A percentile compares a stretch with the other conserved stretches of the same genome.
phyloP scores from a whole-genome alignment of 92 coral and sea anemone species.

The Phenganax stokvisi region DNA sequence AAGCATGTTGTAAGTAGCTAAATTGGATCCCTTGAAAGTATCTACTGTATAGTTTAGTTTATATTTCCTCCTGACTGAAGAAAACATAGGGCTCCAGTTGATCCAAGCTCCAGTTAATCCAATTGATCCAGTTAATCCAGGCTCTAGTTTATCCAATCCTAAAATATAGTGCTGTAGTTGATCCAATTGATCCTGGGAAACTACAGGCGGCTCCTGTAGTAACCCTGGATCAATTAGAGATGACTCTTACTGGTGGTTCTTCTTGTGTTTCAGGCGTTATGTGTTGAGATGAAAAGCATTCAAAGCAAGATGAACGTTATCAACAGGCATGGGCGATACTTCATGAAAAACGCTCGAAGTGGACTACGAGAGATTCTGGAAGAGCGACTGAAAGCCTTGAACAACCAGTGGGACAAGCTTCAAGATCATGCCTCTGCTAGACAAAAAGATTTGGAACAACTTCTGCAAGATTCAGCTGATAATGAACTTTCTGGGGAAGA shows the following conservation, averaged over 20 bases:
- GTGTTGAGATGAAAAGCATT: constrained; percentile 86
- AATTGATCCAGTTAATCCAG: background rate
- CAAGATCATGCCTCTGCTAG: constrained; percentile 70
- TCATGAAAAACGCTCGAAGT: constrained; percentile 62
- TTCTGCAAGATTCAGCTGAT: constrained; percentile 51
- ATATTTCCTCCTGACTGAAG: no score
- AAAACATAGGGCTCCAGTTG: no score
- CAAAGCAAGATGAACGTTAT: constrained; percentile 81
- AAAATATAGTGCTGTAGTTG: background rate
- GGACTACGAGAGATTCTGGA: constrained; percentile 79
- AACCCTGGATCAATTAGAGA: background rate
- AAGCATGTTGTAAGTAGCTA: constrained; percentile 93
- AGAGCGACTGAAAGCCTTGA: constrained; percentile 75
- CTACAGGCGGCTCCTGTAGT: no score
- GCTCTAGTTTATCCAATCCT: background rate
- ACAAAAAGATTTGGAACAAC: constrained; percentile 71
- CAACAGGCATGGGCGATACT: constrained; percentile 68
- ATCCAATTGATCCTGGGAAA: no score
- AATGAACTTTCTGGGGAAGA: constrained; percentile 35
- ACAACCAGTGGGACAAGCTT: constrained; percentile 80
- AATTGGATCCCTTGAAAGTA: background rate
- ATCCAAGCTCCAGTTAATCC: no score
- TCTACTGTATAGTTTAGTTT: no score
- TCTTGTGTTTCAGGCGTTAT: constrained; percentile 56
- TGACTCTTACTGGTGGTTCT: background rate